These are phyloP conservation scores for Bufo gargarizans DNA, from an alignment of 2,113 vertebrate genomes.

Conservation along the genomic window DNA sequence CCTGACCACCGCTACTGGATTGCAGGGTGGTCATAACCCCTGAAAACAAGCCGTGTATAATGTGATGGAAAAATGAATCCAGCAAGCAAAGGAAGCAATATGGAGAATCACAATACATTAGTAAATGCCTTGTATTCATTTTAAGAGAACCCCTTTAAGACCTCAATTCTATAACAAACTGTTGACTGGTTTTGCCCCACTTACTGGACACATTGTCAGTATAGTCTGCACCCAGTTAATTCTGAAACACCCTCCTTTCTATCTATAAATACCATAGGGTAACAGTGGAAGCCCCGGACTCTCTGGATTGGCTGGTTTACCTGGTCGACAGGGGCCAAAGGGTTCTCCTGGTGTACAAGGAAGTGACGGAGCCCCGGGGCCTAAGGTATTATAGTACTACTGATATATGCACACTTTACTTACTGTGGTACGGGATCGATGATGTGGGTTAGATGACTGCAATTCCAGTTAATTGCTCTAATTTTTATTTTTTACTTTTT, in stretches of 20 bases:
- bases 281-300: slow-evolving; percentile 77
- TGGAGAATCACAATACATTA: too few species aligned
- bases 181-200: too few species aligned
- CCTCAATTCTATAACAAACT: too few species aligned
- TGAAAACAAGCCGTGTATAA: too few species aligned
- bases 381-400: slow-evolving; percentile 75
- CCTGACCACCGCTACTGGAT: too few species aligned
- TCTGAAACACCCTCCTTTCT: neutral
- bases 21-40: too few species aligned
- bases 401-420: neutral
- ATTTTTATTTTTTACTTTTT: slow-evolving; percentile 45
- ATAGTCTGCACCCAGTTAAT: neutral
- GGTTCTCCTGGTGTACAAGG: slow-evolving; percentile 83
- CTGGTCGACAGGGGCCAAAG: slow-evolving; percentile 80
- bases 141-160: too few species aligned
- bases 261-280: slow-evolving; percentile 73
- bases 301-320: slow-evolving; percentile 79
- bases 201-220: neutral
- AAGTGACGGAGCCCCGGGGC: slow-evolving; percentile 78
- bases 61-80: too few species aligned
- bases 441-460: neutral
- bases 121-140: too few species aligned
- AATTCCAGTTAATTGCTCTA: neutral
- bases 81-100: too few species aligned
- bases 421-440: neutral